These are phyloP conservation scores for Lithobates sylvaticus DNA, from an alignment of 2,797 vertebrate species.

Conservation along the genomic window DNA sequence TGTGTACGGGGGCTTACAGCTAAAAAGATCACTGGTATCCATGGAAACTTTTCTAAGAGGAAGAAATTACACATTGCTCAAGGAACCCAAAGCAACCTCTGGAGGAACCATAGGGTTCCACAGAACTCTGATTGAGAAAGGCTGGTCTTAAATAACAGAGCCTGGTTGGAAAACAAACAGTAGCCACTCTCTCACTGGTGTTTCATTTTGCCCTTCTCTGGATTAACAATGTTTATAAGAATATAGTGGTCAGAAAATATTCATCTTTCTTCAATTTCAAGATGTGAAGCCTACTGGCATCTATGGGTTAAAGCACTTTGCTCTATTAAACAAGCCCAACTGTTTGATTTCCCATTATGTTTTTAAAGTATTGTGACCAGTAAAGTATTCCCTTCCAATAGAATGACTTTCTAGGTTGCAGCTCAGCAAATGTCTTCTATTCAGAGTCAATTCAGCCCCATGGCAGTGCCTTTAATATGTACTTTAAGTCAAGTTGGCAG, in stretches of 20 bases:
- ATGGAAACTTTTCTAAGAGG: no score
- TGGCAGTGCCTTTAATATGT: background rate
- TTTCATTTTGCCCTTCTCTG: background rate
- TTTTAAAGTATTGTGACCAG: background rate
- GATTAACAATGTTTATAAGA: no score
- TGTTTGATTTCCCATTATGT: no score
- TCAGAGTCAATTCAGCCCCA: background rate
- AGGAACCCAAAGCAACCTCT: no score
- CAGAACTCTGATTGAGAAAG: no score
- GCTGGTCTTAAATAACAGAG: no score
- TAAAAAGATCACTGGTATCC: no score
- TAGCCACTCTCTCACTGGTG: background rate
- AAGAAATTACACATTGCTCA: no score
- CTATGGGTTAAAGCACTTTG: background rate
- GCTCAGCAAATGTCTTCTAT: background rate
- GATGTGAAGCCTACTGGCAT: background rate
- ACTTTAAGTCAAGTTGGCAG: conserved; percentile 4
- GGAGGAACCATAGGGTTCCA: no score
- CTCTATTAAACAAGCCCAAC: no score
- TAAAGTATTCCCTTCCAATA: background rate
- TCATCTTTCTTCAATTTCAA: background rate
- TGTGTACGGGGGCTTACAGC: no score
- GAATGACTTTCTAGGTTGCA: background rate
- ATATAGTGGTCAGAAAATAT: no score
- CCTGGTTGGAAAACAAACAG: background rate